phyloP scores from a whole-genome alignment of 1,140 invertebrate genomes.

The Neodiprion lecontei region DNA sequence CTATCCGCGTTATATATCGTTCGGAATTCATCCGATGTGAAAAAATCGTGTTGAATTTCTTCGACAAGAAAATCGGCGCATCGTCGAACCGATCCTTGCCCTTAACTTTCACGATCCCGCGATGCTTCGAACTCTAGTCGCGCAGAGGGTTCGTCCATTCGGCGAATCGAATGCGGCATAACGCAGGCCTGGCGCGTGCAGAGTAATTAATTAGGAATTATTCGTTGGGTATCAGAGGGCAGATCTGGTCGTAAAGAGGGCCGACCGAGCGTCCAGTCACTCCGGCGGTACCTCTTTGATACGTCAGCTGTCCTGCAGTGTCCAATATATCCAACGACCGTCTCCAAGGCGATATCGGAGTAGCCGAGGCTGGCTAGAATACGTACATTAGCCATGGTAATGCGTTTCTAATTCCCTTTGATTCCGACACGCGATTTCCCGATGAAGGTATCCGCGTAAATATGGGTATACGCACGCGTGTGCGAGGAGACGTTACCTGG shows the following conservation, averaged over 20 bases:
- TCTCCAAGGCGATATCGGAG: too few species aligned
- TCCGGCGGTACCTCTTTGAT: constrained; percentile 52
- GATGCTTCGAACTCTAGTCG: background rate
- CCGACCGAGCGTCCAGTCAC: constrained; percentile 25
- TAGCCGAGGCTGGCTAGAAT: background rate
- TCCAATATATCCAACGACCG: too few species aligned
- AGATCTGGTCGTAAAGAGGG: constrained; percentile 29
- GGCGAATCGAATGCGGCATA: background rate
- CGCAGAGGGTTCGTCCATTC: background rate
- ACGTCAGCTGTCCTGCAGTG: constrained; percentile 45
- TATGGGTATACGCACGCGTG: too few species aligned
- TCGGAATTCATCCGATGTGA: background rate
- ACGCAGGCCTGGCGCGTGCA: background rate
- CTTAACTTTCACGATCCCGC: too few species aligned
- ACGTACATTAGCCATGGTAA: background rate
- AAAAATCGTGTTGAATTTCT: too few species aligned
- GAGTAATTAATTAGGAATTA: constrained; percentile 56
- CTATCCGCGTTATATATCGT: background rate
- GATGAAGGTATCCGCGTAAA: background rate
- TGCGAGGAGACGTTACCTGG: too few species aligned
- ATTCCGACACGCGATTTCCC: background rate
- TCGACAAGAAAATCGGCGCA: too few species aligned
- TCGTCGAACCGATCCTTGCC: too few species aligned
- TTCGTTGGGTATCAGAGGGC: constrained; percentile 42
- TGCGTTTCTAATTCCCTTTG: background rate